phyloP scores from a whole-genome alignment of 2,888 invertebrate genomes.

The Spisula solida region DNA sequence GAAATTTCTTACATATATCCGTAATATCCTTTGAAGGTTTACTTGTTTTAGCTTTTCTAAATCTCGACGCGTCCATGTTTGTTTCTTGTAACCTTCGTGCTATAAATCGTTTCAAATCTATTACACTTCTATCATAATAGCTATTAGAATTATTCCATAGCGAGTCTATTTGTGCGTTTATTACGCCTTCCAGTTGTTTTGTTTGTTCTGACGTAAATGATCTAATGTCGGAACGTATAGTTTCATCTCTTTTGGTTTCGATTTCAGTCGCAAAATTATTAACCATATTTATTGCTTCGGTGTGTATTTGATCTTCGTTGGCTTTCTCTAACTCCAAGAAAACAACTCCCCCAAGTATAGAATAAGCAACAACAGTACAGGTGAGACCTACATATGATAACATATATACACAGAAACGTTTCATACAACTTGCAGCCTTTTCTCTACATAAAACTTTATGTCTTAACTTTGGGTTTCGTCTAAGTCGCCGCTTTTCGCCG shows the following conservation, averaged over 20 bases:
- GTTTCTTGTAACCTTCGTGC: neutral
- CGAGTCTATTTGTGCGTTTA: neutral
- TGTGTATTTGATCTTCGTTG: constrained; percentile 74
- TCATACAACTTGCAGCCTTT: constrained; percentile 68
- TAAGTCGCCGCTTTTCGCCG: constrained; percentile 30
- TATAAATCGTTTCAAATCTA: neutral
- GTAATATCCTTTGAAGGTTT: neutral
- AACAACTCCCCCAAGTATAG: constrained; percentile 96
- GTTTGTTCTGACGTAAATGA: neutral
- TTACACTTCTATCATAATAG: neutral
- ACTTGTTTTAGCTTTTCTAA: neutral
- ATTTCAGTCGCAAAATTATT: neutral
- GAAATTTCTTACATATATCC: constrained; percentile 90
- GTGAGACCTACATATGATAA: constrained; percentile 98
- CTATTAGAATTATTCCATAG: neutral
- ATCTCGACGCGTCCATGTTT: neutral
- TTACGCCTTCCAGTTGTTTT: neutral
- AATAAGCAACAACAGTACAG: constrained; percentile 95
- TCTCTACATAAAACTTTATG: constrained; percentile 33
- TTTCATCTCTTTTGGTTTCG: constrained; percentile 10
- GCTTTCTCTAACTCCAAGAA: constrained; percentile 92
- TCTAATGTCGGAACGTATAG: constrained; percentile 63
- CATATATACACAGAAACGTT: constrained; percentile 94
- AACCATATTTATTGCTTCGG: constrained; percentile 60
- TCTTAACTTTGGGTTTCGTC: constrained; percentile 21